Evolutionary conservation across 2,888 invertebrate genomes (phyloP).

Genomic region (Melitaea athalia): DNA sequence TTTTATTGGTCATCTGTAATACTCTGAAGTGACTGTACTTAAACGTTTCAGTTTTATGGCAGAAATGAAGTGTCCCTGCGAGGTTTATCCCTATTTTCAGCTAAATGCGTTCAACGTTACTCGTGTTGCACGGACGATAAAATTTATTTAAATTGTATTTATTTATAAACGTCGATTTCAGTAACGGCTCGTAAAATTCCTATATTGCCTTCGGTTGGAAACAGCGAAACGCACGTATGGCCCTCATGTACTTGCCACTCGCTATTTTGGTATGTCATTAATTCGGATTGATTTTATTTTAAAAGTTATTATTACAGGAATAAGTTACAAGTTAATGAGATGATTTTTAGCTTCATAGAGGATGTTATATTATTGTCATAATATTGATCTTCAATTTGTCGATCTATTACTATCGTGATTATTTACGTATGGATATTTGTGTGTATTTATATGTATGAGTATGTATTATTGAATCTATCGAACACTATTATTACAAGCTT

Average conservation of each 20-base stretch:
- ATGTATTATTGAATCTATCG: too few relatives aligned
- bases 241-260: slow-evolving; percentile 51
- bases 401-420: too few relatives aligned
- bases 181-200: slow-evolving; percentile 63
- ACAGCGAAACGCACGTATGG: slow-evolving; percentile 57
- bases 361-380: neutral
- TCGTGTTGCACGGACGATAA: slow-evolving; percentile 57
- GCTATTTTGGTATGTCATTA: slow-evolving; percentile 55
- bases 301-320: neutral
- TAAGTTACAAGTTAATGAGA: neutral
- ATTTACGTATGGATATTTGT: too few relatives aligned
- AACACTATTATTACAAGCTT: too few relatives aligned
- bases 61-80: slow-evolving; percentile 43
- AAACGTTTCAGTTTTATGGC: slow-evolving; percentile 33
- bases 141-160: slow-evolving; percentile 67
- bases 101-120: slow-evolving; percentile 41
- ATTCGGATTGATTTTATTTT: slow-evolving; percentile 14
- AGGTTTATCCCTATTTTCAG: slow-evolving; percentile 51
- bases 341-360: neutral
- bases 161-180: slow-evolving; percentile 70
- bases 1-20: slow-evolving; percentile 13
- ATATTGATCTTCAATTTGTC: neutral
- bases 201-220: slow-evolving; percentile 46
- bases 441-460: too few relatives aligned
- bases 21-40: slow-evolving; percentile 21